These are phyloP conservation scores for Stegana nigrithorax DNA, from an alignment of 2,888 invertebrate genomes.

Conservation along the genomic window DNA sequence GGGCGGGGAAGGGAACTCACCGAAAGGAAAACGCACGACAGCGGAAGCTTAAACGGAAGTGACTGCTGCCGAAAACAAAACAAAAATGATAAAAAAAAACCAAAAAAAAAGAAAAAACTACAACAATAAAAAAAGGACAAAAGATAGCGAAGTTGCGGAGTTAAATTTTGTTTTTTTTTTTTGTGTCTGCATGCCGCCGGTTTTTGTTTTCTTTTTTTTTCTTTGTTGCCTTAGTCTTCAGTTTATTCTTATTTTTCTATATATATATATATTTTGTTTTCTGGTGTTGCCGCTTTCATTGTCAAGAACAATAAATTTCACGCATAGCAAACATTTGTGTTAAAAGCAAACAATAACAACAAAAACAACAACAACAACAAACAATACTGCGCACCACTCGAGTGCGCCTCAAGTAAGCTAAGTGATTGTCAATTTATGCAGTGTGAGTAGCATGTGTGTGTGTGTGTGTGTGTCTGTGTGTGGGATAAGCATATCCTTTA, in stretches of 20 bases:
- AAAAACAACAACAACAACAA: constrained; percentile 22
- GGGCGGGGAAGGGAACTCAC: not conserved
- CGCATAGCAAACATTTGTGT: constrained; percentile 46
- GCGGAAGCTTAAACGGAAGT: not conserved
- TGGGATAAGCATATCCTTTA: not conserved
- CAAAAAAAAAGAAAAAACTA: not conserved
- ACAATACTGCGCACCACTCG: constrained; percentile 40
- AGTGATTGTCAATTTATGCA: constrained; percentile 10
- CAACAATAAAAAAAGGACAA: constrained; percentile 38
- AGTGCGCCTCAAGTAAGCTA: no score
- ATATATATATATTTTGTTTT: not conserved
- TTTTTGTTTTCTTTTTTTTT: not conserved
- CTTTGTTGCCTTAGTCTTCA: no score
- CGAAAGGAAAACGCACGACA: no score
- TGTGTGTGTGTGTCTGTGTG: not conserved
- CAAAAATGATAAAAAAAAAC: not conserved
- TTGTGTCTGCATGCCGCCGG: no score
- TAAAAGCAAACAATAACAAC: constrained; percentile 36
- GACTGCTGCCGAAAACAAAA: not conserved
- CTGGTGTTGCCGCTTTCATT: constrained; percentile 46
- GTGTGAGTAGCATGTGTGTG: not conserved
- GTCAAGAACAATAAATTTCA: constrained; percentile 56
- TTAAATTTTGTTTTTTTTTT: constrained; percentile 32
- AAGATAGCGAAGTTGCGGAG: constrained; percentile 45
- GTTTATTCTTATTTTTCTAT: no score